phyloP scores from a whole-genome alignment of 2,888 invertebrate genomes.

The Eristalinus sepulchralis region DNA sequence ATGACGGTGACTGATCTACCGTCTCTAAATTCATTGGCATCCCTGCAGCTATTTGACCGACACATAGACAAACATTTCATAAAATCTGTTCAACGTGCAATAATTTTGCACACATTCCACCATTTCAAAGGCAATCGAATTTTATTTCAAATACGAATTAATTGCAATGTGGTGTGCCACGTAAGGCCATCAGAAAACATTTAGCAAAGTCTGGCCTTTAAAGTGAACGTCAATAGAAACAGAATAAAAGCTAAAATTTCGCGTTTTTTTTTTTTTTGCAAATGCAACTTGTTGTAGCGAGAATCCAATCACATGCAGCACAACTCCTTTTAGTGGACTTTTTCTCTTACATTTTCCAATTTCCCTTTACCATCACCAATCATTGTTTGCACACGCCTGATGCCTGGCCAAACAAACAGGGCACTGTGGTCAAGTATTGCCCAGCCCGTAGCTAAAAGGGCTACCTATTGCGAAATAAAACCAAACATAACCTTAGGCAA shows the following conservation, averaged over 20 bases:
- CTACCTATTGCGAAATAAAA: conserved; percentile 45
- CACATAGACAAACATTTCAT: too few relatives aligned
- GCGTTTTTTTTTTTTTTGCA: neutral
- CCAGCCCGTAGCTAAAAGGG: conserved; percentile 14
- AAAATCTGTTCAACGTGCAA: too few relatives aligned
- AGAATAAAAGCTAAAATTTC: neutral
- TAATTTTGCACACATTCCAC: neutral
- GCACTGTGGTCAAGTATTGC: conserved; percentile 8
- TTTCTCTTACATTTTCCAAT: conserved; percentile 53
- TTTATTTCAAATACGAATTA: neutral
- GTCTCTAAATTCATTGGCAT: too few relatives aligned
- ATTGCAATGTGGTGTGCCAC: neutral
- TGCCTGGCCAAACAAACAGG: conserved; percentile 19
- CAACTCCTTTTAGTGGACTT: conserved; percentile 8
- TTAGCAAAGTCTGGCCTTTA: neutral
- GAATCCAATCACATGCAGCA: conserved; percentile 49
- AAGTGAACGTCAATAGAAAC: neutral
- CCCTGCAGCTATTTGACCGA: too few relatives aligned
- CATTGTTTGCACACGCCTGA: conserved; percentile 39
- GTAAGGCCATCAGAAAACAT: neutral
- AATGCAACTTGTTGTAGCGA: neutral
- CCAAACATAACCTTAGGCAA: conserved; percentile 49
- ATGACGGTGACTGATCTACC: too few relatives aligned
- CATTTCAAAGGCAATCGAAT: neutral
- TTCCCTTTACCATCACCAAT: conserved; percentile 46